Evolutionary conservation across 2,888 invertebrate species (phyloP), one percentile per base, ranked within the genome.

Genomic region (Euzophera pinguis): DNA sequence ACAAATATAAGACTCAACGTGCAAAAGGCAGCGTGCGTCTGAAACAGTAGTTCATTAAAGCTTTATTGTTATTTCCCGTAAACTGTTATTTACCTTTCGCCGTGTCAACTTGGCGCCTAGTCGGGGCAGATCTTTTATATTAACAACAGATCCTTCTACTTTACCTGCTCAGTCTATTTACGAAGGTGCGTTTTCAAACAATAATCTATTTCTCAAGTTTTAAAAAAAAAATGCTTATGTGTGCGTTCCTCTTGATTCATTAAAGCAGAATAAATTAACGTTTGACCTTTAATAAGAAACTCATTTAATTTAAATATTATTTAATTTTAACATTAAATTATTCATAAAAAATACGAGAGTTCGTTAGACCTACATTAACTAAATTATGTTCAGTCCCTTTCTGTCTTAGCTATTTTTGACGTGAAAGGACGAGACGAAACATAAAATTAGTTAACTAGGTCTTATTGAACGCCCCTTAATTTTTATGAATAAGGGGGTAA

Each of bases 11-110:
- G 63, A 69, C 71, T 69, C 69, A 74, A 69, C 72, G 69, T 64
- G 64, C 65, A 71, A 71, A 75, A 72, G 61, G 69, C 60, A 58
- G 64, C 67, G 70, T 67, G 69, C 69, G 71, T 69, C 68, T 67
- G 65, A 73, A 76, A 73, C 73, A 74, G 71, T 67, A 69, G 73
- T 78, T 86, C 85, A 81, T 86, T 85, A 85, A 73, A 73, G 63
- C 64, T 71, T 76, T 69, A 82, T 84, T 86, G 82, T 84, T 78
- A 71, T 69, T 64, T 72, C 65, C 72, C 63, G 64, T 70, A 69
- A 56, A 60, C 67, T 71, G 69, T 67, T 84, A 71, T 84, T 84
- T 83, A 76, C 75, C 71, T 79, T 77, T 72, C 75, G 70, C 74
- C 64, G 67, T 60, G 63, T 61, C 60, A 53, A 49, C 52, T 61